Conservation (phyloP, 2,113 vertebrate genomes). For the Myiozetetes cayanensis region DNA sequence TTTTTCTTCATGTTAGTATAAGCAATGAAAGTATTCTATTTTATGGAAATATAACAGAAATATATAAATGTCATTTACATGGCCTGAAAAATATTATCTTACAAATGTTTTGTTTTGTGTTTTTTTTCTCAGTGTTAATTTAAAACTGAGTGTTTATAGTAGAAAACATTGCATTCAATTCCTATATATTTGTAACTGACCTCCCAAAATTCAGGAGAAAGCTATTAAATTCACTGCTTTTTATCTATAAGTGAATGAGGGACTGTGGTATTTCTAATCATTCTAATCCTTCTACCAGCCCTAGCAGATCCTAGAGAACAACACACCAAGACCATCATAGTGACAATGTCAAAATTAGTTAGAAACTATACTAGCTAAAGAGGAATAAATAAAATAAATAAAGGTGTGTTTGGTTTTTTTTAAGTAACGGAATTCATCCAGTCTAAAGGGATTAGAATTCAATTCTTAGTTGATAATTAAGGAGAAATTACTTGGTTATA, state of each 20-base stretch:
- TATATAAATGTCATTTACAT: neutral
- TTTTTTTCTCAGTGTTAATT: neutral
- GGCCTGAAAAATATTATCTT: neutral
- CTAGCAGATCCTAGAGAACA: neutral
- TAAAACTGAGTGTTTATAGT: neutral
- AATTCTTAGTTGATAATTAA: neutral
- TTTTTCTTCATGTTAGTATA: neutral
- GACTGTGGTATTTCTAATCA: conserved; percentile 30
- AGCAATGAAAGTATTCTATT: neutral
- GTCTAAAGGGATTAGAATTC: neutral
- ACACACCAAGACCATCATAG: neutral
- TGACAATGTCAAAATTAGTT: neutral
- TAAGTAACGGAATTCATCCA: neutral
- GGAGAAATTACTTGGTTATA: neutral
- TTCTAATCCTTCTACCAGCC: conserved; percentile 34
- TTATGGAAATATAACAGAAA: neutral
- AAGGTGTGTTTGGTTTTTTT: too few relatives aligned
- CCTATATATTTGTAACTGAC: neutral
- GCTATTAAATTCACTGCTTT: neutral
- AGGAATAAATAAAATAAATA: neutral
- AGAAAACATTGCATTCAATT: neutral
- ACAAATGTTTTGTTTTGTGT: neutral
- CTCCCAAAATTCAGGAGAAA: neutral
- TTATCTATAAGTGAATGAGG: neutral
- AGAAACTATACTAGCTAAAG: neutral